Evolutionary conservation across 1,140 invertebrate genomes (phyloP), one percentile per base, ranked within the genome.

Genomic region (Platyscapa corneri): DNA sequence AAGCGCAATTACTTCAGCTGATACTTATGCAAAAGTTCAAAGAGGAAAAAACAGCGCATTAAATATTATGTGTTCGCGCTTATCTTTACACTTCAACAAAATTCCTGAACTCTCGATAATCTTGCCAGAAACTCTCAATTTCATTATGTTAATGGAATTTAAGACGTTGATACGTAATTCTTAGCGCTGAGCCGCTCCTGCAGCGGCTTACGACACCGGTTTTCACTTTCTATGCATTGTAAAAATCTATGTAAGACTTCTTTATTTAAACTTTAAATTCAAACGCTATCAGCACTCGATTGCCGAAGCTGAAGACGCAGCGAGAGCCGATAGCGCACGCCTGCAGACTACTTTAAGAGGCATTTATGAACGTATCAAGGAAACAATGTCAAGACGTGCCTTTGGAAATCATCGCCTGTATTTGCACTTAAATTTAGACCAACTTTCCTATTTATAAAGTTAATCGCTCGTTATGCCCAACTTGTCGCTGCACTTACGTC

Each of bases 381-480:
- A 42, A 39, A 74, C 70, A 32, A 27, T 10, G 27, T n/a, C 39
- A 27, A 74, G 42, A 74, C 23, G 32, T 23, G 23, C 37, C 16
- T 37, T 70, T n/a, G 34, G 3, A 42, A 77, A 49, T 53, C 53
- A 60, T 72, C 70, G 10, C 18, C 30, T 18, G 76, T 42, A 76
- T 39, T 76, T 83, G 74, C 14, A 76, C 75, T 60, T 83, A 76
- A 53, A 82, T 83, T 60, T 83, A 76, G 72, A 82, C 7, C 72
- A 42, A 39, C 32, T 76, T 75, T 46, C 23, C 70, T 32, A 65
- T 53, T 56, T 65, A 77, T 65, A 76, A 83, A 49, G 70, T 82
- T 75, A 46, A 46, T 83, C 27, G 32, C 37, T 83, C 49, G 32
- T 75, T 60, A 39, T 34, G 46, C 12, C 30, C 37, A 32, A 60